phyloP scores from a whole-genome alignment of 2,888 invertebrate genomes.

The Steromphala cineraria region DNA sequence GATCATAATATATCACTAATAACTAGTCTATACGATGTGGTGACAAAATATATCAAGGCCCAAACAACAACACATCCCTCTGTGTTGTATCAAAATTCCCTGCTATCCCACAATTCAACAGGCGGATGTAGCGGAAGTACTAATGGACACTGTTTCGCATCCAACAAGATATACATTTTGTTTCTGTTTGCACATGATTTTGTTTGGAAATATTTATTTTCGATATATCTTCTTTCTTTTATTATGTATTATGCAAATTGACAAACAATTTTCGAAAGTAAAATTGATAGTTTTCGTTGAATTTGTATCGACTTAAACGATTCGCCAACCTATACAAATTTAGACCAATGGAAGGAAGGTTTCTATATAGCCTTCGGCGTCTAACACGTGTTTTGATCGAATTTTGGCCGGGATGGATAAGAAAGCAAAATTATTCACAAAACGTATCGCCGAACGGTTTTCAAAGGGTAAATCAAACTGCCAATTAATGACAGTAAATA shows the following conservation, averaged over 20 bases:
- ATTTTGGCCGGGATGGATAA: not conserved
- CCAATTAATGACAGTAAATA: too few species aligned
- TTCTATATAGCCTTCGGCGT: too few species aligned
- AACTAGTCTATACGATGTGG: not conserved
- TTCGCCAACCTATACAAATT: too few species aligned
- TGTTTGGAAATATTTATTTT: too few species aligned
- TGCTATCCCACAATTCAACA: constrained; percentile 58
- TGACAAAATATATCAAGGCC: constrained; percentile 19
- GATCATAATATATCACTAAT: not conserved
- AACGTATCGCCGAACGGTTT: not conserved
- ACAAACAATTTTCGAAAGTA: too few species aligned
- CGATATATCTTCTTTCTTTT: too few species aligned
- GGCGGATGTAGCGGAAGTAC: constrained; percentile 25
- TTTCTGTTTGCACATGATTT: not conserved
- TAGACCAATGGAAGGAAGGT: too few species aligned
- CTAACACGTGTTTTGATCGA: too few species aligned
- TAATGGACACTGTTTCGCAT: not conserved
- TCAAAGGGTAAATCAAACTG: not conserved
- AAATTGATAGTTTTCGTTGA: too few species aligned
- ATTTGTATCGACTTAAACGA: too few species aligned
- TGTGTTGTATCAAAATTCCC: constrained; percentile 39
- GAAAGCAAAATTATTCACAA: not conserved
- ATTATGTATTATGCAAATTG: too few species aligned
- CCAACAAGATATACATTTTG: not conserved
- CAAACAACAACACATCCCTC: constrained; percentile 34